Evolutionary conservation across 2,888 invertebrate species (phyloP).

Genomic region (Acronicta leporina): DNA sequence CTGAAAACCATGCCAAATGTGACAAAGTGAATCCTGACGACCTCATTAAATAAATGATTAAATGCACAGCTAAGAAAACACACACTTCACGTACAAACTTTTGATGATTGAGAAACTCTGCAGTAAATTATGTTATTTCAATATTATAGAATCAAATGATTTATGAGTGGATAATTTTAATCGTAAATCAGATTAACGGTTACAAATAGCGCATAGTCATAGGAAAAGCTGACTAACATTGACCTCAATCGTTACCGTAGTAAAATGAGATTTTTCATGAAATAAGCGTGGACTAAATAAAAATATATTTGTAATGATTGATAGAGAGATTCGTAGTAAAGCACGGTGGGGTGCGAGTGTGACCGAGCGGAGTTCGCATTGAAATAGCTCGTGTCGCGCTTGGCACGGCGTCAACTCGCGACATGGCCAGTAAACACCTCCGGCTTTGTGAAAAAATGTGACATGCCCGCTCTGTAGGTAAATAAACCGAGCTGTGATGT

Average conservation of each 20-base stretch:
- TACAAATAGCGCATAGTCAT: conserved; percentile 30
- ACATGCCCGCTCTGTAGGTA: conserved; percentile 68
- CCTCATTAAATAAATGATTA: conserved; percentile 52
- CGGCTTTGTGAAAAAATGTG: conserved; percentile 76
- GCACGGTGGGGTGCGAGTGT: conserved; percentile 42
- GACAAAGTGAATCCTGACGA: conserved; percentile 53
- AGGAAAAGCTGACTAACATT: conserved; percentile 43
- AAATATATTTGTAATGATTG: conserved; percentile 43
- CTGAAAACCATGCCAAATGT: conserved; percentile 64
- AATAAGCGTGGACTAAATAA: conserved; percentile 24
- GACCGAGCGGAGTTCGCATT: conserved; percentile 62
- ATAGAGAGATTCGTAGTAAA: conserved; percentile 40
- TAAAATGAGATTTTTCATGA: conserved; percentile 27
- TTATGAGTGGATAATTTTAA: conserved; percentile 29
- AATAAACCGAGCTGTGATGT: conserved; percentile 74
- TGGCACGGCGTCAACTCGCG: conserved; percentile 80
- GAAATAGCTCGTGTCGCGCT: conserved; percentile 81
- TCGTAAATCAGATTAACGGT: conserved; percentile 36
- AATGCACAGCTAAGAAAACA: conserved; percentile 20
- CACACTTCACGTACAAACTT: conserved; percentile 10
- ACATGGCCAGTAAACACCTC: conserved; percentile 70
- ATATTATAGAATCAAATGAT: conserved; percentile 25
- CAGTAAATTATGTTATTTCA: conserved; percentile 20
- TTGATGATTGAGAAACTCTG: conserved; percentile 17
- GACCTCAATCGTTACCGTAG: conserved; percentile 35